Percentiles rank a stretch among this genome's conserved stretches.
Evolutionary conservation across 2,797 vertebrate genomes (phyloP).

Genomic region (Lagocephalus sceleratus): DNA sequence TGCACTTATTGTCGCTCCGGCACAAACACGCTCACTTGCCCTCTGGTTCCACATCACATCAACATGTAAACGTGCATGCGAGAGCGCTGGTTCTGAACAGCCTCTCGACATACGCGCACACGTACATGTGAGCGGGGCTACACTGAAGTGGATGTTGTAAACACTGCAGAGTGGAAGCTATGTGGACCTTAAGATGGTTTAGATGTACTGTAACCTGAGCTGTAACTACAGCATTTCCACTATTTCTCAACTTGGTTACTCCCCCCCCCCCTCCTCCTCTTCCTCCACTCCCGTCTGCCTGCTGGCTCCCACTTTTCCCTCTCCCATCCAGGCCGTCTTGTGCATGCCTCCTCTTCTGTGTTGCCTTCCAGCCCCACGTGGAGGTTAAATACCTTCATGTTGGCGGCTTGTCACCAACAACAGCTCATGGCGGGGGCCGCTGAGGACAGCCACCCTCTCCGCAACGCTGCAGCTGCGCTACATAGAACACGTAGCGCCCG

Average conservation of each 20-base stretch:
- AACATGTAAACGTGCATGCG: constrained; percentile 48
- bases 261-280: constrained; percentile 39
- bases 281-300: constrained; percentile 3
- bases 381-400: constrained; percentile 57
- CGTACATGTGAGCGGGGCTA: constrained; percentile 27
- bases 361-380: constrained; percentile 22
- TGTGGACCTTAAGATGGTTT: constrained; percentile 51
- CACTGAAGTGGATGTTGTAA: constrained; percentile 43
- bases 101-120: constrained; percentile 44
- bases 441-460: constrained; percentile 23
- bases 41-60: constrained; percentile 46
- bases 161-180: constrained; percentile 38
- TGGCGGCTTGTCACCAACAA: constrained; percentile 46
- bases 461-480: constrained; percentile 21
- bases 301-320: constrained; percentile 11
- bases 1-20: constrained; percentile 52
- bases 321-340: constrained; percentile 17
- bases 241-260: constrained; percentile 45
- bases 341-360: constrained; percentile 24
- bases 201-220: constrained; percentile 53
- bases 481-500: constrained; percentile 7
- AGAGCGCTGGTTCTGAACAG: constrained; percentile 39
- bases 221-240: constrained; percentile 38
- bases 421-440: constrained; percentile 23
- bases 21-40: constrained; percentile 33